Evolutionary conservation across 2,797 vertebrate genomes (phyloP), one percentile per base, ranked within the genome.

Genomic region (Natrix natrix): DNA sequence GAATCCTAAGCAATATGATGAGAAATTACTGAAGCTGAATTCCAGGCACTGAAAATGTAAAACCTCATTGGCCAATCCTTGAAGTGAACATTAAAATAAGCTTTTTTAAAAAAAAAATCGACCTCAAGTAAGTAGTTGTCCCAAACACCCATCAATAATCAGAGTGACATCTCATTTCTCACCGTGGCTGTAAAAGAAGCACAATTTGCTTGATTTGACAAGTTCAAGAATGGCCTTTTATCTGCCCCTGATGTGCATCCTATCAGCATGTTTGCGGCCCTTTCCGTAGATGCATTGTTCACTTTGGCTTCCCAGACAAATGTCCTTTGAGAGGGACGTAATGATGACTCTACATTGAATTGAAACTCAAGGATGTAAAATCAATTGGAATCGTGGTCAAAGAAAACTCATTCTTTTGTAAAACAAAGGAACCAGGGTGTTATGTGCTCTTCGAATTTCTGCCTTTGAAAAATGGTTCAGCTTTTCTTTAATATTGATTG

Each of bases 161-260:
- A 59, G 26, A 55, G 11, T 93, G 26, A 59, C 91, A n/a, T 4
- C 24, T 74, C 0, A 12, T 61, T 92, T 10, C 83, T 5, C 48
- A 61, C 4, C 5, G 66, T 8, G 8, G n/a, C 52, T 69, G 28
- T 91, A 89, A 43, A 55, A 16, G 57, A 28, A 56, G n/a, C 43
- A 8, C 6, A 12, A 93, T 93, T 87, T 87, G 89, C 24, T 90
- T 90, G 87, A 92, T 89, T 89, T 69, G 57, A 20, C 48, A 87
- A 0, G 86, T 91, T 93, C 89, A 87, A 89, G 91, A 57, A 4
- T 26, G 78, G 83, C 89, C 93, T 92, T 12, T 91, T 88, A 56
- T 90, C 63, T 93, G 87, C 26, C 87, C 88, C 55, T 88, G 24
- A 89, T 89, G 61, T 28, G 63, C n/a, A 57, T 6, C 86, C 28